Evolutionary conservation across 2,113 vertebrate genomes (phyloP).

Genomic region (Speoplatyrhinus poulsoni): DNA sequence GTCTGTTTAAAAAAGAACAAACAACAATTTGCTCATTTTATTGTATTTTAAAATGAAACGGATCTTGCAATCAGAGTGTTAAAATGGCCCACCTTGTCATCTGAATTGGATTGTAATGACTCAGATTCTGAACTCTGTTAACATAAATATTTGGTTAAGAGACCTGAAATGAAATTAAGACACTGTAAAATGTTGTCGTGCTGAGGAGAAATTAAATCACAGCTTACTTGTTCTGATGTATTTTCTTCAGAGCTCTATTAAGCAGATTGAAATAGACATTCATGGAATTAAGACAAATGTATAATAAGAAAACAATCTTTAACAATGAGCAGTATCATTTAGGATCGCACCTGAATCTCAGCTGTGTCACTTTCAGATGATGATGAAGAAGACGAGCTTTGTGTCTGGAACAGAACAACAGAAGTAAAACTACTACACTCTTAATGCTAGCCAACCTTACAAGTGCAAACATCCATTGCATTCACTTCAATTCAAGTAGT

Average conservation of each 20-base stretch:
- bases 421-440: conserved; percentile 13
- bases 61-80: background rate
- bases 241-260: conserved; percentile 64
- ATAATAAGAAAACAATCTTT: conserved; percentile 12
- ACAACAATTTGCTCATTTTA: background rate
- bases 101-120: conserved; percentile 52
- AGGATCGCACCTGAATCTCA: conserved; percentile 50
- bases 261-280: conserved; percentile 12
- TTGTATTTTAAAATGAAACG: background rate
- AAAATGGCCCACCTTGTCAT: conserved; percentile 54
- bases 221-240: conserved; percentile 43
- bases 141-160: background rate
- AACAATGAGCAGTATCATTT: background rate
- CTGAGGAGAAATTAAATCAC: background rate
- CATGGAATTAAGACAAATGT: background rate
- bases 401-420: conserved; percentile 48
- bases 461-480: conserved; percentile 17
- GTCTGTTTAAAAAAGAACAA: conserved; percentile 43
- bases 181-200: background rate
- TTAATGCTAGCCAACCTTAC: conserved; percentile 44
- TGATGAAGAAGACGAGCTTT: conserved; percentile 52
- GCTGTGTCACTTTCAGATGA: conserved; percentile 61
- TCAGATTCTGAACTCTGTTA: conserved; percentile 45
- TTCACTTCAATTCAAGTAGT: conserved; percentile 32
- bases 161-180: background rate